phyloP scores from a whole-genome alignment of 2,888 invertebrate genomes.

The Leptodirus hochenwartii region DNA sequence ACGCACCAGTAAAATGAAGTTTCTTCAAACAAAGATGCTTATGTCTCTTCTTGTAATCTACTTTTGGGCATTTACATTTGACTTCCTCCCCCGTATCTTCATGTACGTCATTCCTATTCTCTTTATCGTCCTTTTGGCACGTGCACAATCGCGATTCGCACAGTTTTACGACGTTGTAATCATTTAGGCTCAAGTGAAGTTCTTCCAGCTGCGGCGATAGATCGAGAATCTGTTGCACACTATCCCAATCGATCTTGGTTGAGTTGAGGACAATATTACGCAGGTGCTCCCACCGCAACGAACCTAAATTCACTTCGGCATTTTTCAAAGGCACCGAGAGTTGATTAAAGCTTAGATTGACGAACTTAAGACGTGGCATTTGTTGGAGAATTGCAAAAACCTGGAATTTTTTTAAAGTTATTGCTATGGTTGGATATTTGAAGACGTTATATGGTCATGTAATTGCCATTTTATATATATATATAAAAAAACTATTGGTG shows the following conservation, averaged over 20 bases:
- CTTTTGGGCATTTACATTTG: conserved; percentile 15
- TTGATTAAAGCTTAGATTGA: conserved; percentile 82
- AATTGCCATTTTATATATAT: too few relatives aligned
- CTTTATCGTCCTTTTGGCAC: conserved; percentile 14
- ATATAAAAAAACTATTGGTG: too few relatives aligned
- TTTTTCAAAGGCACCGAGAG: conserved; percentile 49
- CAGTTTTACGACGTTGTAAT: conserved; percentile 60
- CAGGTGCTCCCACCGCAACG: conserved; percentile 36
- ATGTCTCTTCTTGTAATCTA: conserved; percentile 19
- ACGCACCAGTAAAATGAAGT: conserved; percentile 77
- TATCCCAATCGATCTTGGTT: conserved; percentile 72
- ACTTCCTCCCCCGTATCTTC: conserved; percentile 16
- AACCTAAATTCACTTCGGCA: conserved; percentile 19
- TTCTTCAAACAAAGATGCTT: conserved; percentile 51
- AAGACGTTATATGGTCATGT: too few relatives aligned
- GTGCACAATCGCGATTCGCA: too few relatives aligned
- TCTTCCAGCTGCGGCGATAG: conserved; percentile 70
- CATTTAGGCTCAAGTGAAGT: conserved; percentile 81
- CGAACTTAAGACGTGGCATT: conserved; percentile 77
- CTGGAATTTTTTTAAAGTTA: too few relatives aligned
- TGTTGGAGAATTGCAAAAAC: conserved; percentile 72
- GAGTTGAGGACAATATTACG: conserved; percentile 74
- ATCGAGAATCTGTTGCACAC: conserved; percentile 56
- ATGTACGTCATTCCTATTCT: conserved; percentile 4
- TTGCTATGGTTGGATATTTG: too few relatives aligned